Conservation (phyloP, 2,113 vertebrate genomes). For the Aptenodytes patagonicus region DNA sequence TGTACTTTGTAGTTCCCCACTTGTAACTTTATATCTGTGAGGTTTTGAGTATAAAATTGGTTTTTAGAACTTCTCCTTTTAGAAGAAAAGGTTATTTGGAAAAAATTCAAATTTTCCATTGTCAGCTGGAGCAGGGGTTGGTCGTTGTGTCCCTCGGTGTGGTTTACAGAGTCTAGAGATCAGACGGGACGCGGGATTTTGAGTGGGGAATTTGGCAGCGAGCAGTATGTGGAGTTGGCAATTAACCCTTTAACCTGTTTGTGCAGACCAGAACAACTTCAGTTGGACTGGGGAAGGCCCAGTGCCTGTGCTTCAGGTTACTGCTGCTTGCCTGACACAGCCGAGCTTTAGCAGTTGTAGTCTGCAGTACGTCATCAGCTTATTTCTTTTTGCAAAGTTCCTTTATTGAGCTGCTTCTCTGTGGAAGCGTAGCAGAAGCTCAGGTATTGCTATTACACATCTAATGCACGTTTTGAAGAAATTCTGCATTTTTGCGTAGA, state of each 20-base stretch:
- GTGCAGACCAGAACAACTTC: background rate
- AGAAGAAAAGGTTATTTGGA: background rate
- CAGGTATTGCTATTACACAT: background rate
- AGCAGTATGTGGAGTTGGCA: background rate
- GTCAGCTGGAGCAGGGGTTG: background rate
- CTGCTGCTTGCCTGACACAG: background rate
- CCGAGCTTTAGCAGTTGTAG: rapidly evolving
- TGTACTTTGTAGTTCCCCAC: background rate
- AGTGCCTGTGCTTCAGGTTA: rapidly evolving
- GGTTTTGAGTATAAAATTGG: background rate
- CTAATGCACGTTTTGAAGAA: background rate
- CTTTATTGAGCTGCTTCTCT: background rate
- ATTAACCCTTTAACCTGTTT: background rate
- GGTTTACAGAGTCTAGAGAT: background rate
- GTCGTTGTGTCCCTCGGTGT: rapidly evolving
- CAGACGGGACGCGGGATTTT: rapidly evolving
- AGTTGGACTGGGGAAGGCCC: rapidly evolving
- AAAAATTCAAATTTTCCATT: background rate
- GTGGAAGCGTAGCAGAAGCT: background rate
- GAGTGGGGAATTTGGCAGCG: background rate
- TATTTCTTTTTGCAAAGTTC: background rate
- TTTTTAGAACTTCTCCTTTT: background rate
- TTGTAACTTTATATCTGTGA: background rate
- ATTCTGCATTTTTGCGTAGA: background rate
- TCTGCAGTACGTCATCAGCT: no score